Evolutionary conservation across 2,797 vertebrate genomes (phyloP).

Genomic region (Hipposideros larvatus): DNA sequence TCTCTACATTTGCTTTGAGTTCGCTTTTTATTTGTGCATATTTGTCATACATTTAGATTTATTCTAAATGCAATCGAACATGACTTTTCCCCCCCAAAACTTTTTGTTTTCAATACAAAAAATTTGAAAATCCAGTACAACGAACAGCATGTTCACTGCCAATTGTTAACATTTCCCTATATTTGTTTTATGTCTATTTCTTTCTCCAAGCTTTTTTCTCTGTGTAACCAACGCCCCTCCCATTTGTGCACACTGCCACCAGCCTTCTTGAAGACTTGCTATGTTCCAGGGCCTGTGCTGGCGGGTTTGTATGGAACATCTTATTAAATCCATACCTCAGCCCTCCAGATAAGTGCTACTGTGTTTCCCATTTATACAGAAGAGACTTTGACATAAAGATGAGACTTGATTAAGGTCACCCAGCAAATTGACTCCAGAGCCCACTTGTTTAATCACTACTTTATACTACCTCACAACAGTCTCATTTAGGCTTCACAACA

Average conservation of each 20-base stretch:
- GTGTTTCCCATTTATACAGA: neutral
- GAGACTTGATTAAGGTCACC: neutral
- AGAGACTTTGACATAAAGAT: neutral
- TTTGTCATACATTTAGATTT: neutral
- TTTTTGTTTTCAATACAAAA: neutral
- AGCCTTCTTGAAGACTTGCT: neutral
- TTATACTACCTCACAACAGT: neutral
- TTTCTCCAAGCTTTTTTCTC: neutral
- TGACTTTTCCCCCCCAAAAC: neutral
- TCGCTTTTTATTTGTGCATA: slow-evolving; percentile 20
- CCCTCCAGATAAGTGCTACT: neutral
- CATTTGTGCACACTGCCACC: neutral
- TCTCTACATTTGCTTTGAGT: slow-evolving; percentile 18
- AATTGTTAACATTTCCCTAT: neutral
- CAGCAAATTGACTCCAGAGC: neutral
- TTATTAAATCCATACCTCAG: neutral
- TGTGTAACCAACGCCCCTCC: neutral
- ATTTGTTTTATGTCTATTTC: neutral
- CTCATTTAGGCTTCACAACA: neutral
- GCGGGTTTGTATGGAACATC: neutral
- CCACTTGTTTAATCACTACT: neutral
- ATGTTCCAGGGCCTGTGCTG: neutral
- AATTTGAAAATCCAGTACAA: neutral
- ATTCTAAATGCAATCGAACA: slow-evolving; percentile 12
- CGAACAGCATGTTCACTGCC: neutral